A percentile compares a stretch with the other conserved stretches of the same genome.
Conservation (phyloP, 1,140 invertebrate species). For the Brachionus koreanus region DNA sequence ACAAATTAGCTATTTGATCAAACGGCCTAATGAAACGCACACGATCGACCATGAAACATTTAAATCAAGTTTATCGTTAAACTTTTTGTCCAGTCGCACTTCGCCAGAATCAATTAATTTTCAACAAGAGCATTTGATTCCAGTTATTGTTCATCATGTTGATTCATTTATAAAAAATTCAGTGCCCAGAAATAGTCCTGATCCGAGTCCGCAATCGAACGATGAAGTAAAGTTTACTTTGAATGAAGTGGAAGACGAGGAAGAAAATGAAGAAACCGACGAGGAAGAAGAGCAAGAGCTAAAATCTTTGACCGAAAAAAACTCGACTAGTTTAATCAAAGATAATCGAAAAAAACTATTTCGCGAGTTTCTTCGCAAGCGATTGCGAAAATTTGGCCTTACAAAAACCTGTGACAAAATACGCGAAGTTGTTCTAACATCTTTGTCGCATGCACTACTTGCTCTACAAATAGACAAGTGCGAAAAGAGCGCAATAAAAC, state of each 20-base stretch:
- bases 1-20: slow-evolving; percentile 14
- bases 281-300: neutral
- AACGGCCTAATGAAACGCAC: neutral
- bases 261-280: neutral
- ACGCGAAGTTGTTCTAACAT: neutral
- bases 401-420: slow-evolving; percentile 14
- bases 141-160: neutral
- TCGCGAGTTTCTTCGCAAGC: neutral
- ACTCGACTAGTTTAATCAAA: neutral
- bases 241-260: neutral
- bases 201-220: neutral
- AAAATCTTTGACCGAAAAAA: neutral
- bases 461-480: neutral
- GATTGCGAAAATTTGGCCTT: neutral
- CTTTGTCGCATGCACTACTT: neutral
- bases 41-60: neutral
- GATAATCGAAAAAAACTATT: slow-evolving; percentile 21
- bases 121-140: neutral
- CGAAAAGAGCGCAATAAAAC: neutral
- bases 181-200: neutral
- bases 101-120: neutral
- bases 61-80: neutral
- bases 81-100: neutral
- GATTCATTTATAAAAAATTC: neutral
- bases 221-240: neutral